These are phyloP conservation scores for Agraylea sexmaculata DNA, from an alignment of 1,140 invertebrate species.

Conservation along the genomic window DNA sequence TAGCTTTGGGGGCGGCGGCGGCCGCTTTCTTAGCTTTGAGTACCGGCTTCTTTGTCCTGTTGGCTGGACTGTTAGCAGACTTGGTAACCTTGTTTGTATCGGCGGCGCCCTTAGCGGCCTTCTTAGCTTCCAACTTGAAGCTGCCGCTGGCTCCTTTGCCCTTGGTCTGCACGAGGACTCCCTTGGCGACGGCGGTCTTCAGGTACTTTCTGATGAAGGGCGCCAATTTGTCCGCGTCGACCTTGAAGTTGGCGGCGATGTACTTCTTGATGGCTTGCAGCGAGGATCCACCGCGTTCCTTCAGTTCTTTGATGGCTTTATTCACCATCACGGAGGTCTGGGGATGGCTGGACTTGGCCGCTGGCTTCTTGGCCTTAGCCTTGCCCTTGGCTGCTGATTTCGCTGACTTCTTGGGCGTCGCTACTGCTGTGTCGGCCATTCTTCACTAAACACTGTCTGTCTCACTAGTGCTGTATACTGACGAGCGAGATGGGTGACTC, in stretches of 20 bases:
- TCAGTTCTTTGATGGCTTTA: slow-evolving; percentile 45
- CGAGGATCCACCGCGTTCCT: slow-evolving; percentile 48
- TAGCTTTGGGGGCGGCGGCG: too few species aligned
- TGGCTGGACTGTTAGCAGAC: slow-evolving; percentile 12
- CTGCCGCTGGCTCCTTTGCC: slow-evolving; percentile 50
- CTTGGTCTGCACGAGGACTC: slow-evolving; percentile 46
- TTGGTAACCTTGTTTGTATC: slow-evolving; percentile 2
- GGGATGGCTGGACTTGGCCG: slow-evolving; percentile 34
- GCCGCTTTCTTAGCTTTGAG: slow-evolving; percentile 9
- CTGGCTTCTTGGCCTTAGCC: slow-evolving; percentile 31
- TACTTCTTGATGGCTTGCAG: slow-evolving; percentile 54
- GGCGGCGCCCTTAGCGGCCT: slow-evolving; percentile 8
- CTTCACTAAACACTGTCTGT: too few species aligned
- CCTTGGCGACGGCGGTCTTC: slow-evolving; percentile 42
- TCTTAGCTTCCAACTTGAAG: slow-evolving; percentile 38
- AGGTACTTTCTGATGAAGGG: slow-evolving; percentile 51
- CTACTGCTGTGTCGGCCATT: slow-evolving; percentile 13
- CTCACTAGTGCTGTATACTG: too few species aligned
- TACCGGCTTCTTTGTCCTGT: slow-evolving; percentile 10
- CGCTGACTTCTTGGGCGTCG: slow-evolving; percentile 1
- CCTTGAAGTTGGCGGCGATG: slow-evolving; percentile 43
- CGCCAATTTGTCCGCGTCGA: slow-evolving; percentile 44
- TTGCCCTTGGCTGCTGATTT: slow-evolving; percentile 11
- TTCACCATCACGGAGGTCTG: slow-evolving; percentile 44
- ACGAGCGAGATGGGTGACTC: too few species aligned